phyloP scores from a whole-genome alignment of 2,113 vertebrate species.

The Micronycteris hirsuta region DNA sequence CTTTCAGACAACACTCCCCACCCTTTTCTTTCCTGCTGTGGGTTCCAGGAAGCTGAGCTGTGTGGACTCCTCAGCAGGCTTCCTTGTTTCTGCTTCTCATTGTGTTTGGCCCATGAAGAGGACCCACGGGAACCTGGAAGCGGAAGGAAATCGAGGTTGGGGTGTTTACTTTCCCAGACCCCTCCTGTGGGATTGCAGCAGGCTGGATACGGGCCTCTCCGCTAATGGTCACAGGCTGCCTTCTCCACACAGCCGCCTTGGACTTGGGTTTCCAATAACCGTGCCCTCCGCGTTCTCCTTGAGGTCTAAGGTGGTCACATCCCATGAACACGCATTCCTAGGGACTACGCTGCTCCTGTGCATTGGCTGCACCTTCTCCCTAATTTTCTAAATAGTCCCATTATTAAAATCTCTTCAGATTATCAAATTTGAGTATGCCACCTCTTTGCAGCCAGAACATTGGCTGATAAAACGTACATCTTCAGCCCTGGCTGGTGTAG shows the following conservation, averaged over 20 bases:
- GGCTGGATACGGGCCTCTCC: neutral
- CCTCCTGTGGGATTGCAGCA: neutral
- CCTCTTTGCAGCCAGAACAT: neutral
- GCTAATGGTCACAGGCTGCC: neutral
- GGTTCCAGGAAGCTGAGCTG: neutral
- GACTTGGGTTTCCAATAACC: neutral
- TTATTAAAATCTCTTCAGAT: neutral
- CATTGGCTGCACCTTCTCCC: neutral
- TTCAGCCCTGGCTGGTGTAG: too few relatives aligned
- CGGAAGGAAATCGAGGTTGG: neutral
- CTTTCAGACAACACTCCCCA: neutral
- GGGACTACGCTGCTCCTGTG: neutral
- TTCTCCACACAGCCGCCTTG: neutral
- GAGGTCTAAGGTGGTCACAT: neutral
- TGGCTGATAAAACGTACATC: neutral
- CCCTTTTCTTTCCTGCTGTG: neutral
- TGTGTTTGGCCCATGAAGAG: neutral
- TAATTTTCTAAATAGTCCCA: neutral
- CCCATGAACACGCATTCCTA: neutral
- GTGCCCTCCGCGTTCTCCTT: neutral
- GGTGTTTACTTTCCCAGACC: neutral
- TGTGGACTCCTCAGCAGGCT: neutral
- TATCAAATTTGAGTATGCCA: neutral
- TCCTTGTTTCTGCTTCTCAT: neutral
- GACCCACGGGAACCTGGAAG: neutral